Percentiles rank a stretch among this genome's conserved stretches.
phyloP scores from a whole-genome alignment of 2,797 vertebrate species.

The Syncerus caffer region DNA sequence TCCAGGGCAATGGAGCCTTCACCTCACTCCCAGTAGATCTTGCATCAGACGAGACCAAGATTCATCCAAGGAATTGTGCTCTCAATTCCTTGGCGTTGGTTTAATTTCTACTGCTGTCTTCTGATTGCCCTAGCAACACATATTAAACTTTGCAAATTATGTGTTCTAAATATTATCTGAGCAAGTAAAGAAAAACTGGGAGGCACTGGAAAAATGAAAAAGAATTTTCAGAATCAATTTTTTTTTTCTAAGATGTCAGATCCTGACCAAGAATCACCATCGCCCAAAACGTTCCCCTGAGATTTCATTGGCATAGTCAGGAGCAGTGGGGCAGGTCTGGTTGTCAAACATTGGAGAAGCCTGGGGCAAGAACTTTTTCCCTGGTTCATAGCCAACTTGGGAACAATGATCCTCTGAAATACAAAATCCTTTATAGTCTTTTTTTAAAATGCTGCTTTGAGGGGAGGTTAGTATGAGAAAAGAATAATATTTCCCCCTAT shows the following conservation, averaged over 20 bases:
- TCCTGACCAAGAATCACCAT: neutral
- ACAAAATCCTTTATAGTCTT: neutral
- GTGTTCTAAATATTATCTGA: constrained; percentile 50
- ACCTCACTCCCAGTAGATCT: neutral
- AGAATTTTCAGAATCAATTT: neutral
- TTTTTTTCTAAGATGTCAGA: neutral
- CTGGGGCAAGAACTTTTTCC: neutral
- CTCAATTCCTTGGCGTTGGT: neutral
- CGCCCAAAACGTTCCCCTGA: neutral
- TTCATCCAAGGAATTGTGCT: neutral
- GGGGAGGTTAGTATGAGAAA: neutral
- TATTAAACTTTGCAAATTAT: constrained; percentile 42
- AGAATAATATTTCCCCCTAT: neutral
- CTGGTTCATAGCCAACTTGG: neutral
- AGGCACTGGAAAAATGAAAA: neutral
- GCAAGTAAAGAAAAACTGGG: neutral
- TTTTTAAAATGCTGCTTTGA: neutral
- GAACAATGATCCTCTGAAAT: constrained; percentile 41
- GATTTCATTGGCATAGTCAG: neutral
- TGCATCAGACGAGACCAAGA: constrained; percentile 2
- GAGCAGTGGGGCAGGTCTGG: neutral
- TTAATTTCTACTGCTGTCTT: constrained; percentile 21
- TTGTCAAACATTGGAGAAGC: neutral
- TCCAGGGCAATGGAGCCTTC: neutral
- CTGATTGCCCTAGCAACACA: constrained; percentile 69